Percentiles rank a stretch among this genome's conserved stretches.
These are phyloP conservation scores for Lutraria rhynchaena DNA, from an alignment of 1,140 invertebrate species.

Conservation along the genomic window DNA sequence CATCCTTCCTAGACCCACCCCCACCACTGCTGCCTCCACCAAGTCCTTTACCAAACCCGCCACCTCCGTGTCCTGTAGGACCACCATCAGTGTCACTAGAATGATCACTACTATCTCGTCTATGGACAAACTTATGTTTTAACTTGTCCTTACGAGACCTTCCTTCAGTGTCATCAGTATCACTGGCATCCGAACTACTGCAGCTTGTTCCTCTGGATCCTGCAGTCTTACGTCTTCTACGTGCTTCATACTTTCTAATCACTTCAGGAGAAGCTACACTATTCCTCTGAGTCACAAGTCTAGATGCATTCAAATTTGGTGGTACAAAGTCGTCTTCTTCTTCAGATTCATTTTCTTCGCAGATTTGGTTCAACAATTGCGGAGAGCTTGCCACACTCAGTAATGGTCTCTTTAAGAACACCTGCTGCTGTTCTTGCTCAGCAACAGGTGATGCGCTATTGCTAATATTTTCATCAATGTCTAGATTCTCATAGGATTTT, in stretches of 20 bases:
- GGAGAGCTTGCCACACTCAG: constrained; percentile 85
- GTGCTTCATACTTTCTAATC: constrained; percentile 85
- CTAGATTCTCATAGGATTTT: constrained; percentile 75
- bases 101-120: constrained; percentile 81
- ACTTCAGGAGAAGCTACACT: constrained; percentile 81
- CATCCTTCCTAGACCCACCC: constrained; percentile 66
- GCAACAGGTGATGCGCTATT: constrained; percentile 73
- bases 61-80: constrained; percentile 66
- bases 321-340: constrained; percentile 77
- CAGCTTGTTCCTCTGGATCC: constrained; percentile 92
- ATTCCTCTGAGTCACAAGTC: constrained; percentile 59
- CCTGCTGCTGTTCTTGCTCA: constrained; percentile 28
- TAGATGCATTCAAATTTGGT: constrained; percentile 68
- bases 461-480: constrained; percentile 64
- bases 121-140: constrained; percentile 81
- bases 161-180: constrained; percentile 92
- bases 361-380: constrained; percentile 88
- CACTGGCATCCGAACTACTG: constrained; percentile 94
- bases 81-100: constrained; percentile 81
- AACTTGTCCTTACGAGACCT: constrained; percentile 91
- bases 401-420: constrained; percentile 78
- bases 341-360: constrained; percentile 86
- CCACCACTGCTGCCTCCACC: constrained; percentile 65
- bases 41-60: constrained; percentile 58
- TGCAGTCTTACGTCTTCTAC: constrained; percentile 86